Evolutionary conservation across 2,797 vertebrate species (phyloP).

Genomic region (Lagodon rhomboides): DNA sequence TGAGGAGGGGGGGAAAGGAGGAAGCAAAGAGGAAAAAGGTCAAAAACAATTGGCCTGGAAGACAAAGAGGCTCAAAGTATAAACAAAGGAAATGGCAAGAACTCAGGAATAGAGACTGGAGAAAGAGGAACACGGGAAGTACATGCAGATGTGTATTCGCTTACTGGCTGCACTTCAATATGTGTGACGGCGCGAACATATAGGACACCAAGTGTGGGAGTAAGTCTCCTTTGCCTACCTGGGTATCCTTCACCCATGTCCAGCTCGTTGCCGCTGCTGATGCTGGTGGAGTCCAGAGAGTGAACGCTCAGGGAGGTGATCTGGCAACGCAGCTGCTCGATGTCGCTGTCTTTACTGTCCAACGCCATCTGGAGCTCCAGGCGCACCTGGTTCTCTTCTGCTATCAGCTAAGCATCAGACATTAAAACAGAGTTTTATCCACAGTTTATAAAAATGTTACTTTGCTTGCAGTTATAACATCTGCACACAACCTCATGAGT

Average conservation of each 20-base stretch:
- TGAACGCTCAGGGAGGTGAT: constrained; percentile 92
- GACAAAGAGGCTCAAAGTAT: constrained; percentile 26
- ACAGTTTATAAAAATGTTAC: background rate
- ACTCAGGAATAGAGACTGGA: background rate
- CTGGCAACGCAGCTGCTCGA: constrained; percentile 96
- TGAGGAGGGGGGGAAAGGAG: constrained; percentile 37
- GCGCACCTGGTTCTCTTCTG: constrained; percentile 93
- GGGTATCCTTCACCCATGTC: constrained; percentile 94
- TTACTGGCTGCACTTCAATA: background rate
- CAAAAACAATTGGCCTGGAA: constrained; percentile 38
- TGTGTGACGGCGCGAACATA: background rate
- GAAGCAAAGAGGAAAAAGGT: constrained; percentile 37
- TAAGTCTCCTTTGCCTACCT: constrained; percentile 81
- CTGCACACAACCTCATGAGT: background rate
- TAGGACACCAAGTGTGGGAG: background rate
- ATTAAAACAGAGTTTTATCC: background rate
- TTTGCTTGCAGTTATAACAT: background rate
- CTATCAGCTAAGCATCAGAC: constrained; percentile 86
- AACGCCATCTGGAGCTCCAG: constrained; percentile 97
- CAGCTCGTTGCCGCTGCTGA: constrained; percentile 92
- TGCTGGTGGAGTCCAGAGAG: constrained; percentile 92
- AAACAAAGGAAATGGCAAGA: constrained; percentile 30
- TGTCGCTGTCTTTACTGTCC: constrained; percentile 98
- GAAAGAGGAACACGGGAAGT: constrained; percentile 13
- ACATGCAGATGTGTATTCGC: constrained; percentile 7